These are phyloP conservation scores for Rhynchonycteris naso DNA, from an alignment of 2,797 vertebrate genomes.

Conservation along the genomic window DNA sequence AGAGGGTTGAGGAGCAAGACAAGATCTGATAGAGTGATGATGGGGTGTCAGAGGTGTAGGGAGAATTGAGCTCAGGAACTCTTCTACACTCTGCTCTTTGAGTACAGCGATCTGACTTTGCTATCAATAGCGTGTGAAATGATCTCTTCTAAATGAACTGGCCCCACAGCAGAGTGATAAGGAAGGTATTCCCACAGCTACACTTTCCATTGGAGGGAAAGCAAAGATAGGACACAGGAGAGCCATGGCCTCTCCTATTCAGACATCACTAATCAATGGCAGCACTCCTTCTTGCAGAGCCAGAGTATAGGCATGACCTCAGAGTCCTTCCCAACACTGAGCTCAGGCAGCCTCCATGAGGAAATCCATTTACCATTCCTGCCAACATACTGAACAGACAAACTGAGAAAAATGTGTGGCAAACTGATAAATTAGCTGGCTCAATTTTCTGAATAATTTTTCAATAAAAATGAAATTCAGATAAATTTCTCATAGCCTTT, in stretches of 20 bases:
- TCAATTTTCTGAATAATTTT: slow-evolving; percentile 35
- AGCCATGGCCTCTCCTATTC: accelerated
- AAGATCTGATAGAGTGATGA: neutral
- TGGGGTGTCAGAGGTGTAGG: neutral
- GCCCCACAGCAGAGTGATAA: neutral
- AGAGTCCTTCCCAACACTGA: neutral
- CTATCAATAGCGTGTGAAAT: neutral
- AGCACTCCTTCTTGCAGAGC: neutral
- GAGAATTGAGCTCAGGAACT: neutral
- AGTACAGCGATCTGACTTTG: neutral
- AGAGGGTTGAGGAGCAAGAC: neutral
- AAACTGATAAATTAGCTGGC: neutral
- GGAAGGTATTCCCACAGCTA: neutral
- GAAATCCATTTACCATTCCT: neutral
- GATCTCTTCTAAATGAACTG: slow-evolving; percentile 8
- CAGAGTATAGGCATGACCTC: neutral
- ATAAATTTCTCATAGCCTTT: neutral
- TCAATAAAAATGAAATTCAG: neutral
- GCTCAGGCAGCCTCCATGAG: neutral
- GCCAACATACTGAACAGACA: neutral
- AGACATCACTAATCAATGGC: neutral
- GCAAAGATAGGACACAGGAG: neutral
- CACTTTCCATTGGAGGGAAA: neutral
- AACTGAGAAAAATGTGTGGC: neutral
- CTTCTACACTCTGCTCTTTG: neutral